phyloP scores from a whole-genome alignment of 2,113 vertebrate genomes.

The Apodemus speciosus region DNA sequence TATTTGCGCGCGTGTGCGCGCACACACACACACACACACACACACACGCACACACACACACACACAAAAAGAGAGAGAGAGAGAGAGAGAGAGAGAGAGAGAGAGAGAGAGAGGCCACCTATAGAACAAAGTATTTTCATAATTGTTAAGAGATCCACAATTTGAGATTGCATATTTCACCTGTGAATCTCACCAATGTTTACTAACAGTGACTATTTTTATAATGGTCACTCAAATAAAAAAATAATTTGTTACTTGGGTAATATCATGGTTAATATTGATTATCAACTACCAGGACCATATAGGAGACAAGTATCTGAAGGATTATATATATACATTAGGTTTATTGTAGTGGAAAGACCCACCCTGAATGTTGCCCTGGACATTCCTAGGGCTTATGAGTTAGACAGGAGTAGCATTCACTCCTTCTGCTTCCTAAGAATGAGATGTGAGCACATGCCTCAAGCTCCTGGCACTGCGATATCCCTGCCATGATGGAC shows the following conservation, averaged over 20 bases:
- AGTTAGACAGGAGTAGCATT: no score
- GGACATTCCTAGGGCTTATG: background rate
- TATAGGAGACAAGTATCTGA: background rate
- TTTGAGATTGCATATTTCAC: conserved; percentile 11
- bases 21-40: no score
- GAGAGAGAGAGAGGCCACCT: background rate
- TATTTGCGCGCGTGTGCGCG: background rate
- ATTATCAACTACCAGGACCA: background rate
- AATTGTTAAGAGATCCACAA: background rate
- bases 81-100: background rate
- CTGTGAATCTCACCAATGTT: background rate
- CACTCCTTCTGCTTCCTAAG: no score
- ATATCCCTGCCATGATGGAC: background rate
- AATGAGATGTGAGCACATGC: no score
- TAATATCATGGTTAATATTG: background rate
- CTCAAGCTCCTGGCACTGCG: background rate
- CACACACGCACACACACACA: background rate
- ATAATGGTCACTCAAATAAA: background rate
- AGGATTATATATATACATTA: no score
- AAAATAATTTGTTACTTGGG: background rate
- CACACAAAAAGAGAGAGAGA: background rate
- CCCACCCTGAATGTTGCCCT: background rate
- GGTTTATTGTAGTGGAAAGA: background rate
- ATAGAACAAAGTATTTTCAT: background rate
- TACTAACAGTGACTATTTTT: background rate